Evolutionary conservation across 2,113 vertebrate genomes (phyloP).

Genomic region (Amblyopsis rosae): DNA sequence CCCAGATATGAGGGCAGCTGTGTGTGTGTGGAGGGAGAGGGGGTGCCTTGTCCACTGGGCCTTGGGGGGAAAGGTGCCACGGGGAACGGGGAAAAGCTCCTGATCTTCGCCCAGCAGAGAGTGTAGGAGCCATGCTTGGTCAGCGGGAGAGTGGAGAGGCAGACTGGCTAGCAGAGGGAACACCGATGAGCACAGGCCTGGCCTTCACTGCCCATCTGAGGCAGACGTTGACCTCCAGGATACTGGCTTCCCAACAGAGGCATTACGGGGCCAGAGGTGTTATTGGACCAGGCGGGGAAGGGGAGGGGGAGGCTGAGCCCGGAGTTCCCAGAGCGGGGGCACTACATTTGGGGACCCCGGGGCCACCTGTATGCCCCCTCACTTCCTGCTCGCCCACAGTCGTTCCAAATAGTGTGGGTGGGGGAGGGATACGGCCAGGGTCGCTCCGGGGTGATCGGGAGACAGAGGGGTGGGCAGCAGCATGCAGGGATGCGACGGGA

Average conservation of each 20-base stretch:
- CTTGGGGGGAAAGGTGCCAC: slow-evolving; percentile 48
- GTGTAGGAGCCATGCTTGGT: background rate
- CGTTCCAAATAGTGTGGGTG: slow-evolving; percentile 8
- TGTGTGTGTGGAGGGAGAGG: background rate
- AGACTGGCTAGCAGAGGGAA: slow-evolving; percentile 38
- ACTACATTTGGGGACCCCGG: slow-evolving; percentile 36
- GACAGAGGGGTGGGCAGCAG: slow-evolving; percentile 22
- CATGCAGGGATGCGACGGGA: slow-evolving; percentile 50
- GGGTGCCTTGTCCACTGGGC: slow-evolving; percentile 70
- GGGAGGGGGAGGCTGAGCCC: slow-evolving; percentile 27
- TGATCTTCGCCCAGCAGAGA: slow-evolving; percentile 42
- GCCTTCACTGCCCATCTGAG: slow-evolving; percentile 38
- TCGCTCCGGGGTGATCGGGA: slow-evolving; percentile 44
- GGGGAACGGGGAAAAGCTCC: slow-evolving; percentile 43
- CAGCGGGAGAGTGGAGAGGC: slow-evolving; percentile 27
- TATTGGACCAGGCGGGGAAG: slow-evolving; percentile 44
- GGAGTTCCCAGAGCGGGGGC: slow-evolving; percentile 23
- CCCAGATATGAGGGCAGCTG: slow-evolving; percentile 89
- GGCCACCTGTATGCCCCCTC: slow-evolving; percentile 25
- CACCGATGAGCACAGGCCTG: slow-evolving; percentile 34
- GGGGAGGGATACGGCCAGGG: slow-evolving; percentile 27
- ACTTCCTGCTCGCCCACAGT: slow-evolving; percentile 42
- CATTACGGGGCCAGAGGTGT: slow-evolving; percentile 60
- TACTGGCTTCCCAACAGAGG: slow-evolving; percentile 57
- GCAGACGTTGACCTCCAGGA: slow-evolving; percentile 62